Conservation (phyloP, 1,140 invertebrate species). For the Cepaea nemoralis region DNA sequence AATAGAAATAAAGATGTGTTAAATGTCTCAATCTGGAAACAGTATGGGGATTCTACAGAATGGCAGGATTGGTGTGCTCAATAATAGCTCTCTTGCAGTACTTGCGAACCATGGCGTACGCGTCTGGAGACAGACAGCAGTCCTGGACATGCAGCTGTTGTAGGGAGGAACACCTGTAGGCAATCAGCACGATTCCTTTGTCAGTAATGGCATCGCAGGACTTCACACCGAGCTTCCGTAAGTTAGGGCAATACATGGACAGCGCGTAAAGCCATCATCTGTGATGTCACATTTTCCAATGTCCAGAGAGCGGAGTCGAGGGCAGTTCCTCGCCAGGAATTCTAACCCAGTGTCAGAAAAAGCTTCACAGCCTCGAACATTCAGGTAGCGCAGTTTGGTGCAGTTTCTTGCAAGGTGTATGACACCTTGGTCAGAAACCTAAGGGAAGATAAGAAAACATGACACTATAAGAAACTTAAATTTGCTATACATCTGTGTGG, state of each 20-base stretch:
- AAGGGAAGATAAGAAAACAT: background rate
- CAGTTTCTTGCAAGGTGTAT: slow-evolving; percentile 88
- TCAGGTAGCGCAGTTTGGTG: slow-evolving; percentile 90
- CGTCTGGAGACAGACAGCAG: slow-evolving; percentile 84
- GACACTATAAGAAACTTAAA: too few relatives aligned
- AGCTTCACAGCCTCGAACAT: slow-evolving; percentile 90
- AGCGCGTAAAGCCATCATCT: slow-evolving; percentile 87
- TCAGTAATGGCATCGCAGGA: slow-evolving; percentile 91
- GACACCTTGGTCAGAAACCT: slow-evolving; percentile 90
- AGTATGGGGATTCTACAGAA: slow-evolving; percentile 76
- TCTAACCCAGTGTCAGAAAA: slow-evolving; percentile 90
- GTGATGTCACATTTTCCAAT: slow-evolving; percentile 93
- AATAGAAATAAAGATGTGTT: too few relatives aligned
- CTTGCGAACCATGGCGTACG: slow-evolving; percentile 90
- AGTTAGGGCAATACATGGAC: slow-evolving; percentile 88
- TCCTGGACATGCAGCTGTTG: slow-evolving; percentile 93
- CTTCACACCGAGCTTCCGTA: slow-evolving; percentile 89
- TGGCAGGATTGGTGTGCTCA: slow-evolving; percentile 93
- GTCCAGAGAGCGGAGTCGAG: slow-evolving; percentile 85
- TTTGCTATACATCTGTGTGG: too few relatives aligned
- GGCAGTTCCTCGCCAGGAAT: slow-evolving; percentile 85
- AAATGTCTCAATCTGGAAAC: too few relatives aligned
- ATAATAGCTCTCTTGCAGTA: slow-evolving; percentile 92
- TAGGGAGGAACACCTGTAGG: slow-evolving; percentile 84
- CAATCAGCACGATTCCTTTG: slow-evolving; percentile 86